These are phyloP conservation scores for Symphodus melops DNA, from an alignment of 2,113 vertebrate species.

Conservation along the genomic window DNA sequence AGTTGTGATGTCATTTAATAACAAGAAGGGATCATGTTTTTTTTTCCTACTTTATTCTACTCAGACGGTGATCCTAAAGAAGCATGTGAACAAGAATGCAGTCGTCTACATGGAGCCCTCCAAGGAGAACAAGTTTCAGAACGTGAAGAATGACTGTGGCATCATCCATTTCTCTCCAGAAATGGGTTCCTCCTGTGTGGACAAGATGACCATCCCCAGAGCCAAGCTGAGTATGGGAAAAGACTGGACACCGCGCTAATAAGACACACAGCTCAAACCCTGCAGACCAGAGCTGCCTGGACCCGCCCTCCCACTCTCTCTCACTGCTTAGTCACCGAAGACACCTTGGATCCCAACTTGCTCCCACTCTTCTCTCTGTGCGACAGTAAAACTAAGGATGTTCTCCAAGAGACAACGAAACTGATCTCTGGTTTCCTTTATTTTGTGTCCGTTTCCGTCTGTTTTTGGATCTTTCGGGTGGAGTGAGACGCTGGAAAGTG, in stretches of 20 bases:
- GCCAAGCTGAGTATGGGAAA: slow-evolving; percentile 82
- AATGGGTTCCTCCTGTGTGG: slow-evolving; percentile 68
- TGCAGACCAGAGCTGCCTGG: slow-evolving; percentile 53
- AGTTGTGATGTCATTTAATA: background rate
- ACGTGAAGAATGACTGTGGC: slow-evolving; percentile 81
- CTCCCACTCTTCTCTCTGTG: slow-evolving; percentile 41
- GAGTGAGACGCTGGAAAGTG: slow-evolving; percentile 44
- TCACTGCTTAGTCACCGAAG: slow-evolving; percentile 54
- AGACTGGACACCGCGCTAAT: slow-evolving; percentile 75
- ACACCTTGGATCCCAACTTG: slow-evolving; percentile 36
- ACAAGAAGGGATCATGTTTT: background rate
- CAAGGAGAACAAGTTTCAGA: slow-evolving; percentile 85
- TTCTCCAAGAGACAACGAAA: slow-evolving; percentile 36
- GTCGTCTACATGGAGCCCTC: slow-evolving; percentile 86
- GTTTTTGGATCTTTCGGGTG: slow-evolving; percentile 46
- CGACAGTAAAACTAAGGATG: slow-evolving; percentile 43
- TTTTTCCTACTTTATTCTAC: slow-evolving; percentile 2
- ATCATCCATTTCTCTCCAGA: slow-evolving; percentile 81
- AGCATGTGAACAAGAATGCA: slow-evolving; percentile 84
- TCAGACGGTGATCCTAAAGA: slow-evolving; percentile 85
- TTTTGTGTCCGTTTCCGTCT: slow-evolving; percentile 38
- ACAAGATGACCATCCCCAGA: slow-evolving; percentile 83
- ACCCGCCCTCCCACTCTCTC: slow-evolving; percentile 59
- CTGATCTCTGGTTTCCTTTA: slow-evolving; percentile 19
- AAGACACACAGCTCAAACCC: background rate